Evolutionary conservation across 2,888 invertebrate genomes (phyloP).

Genomic region (Archips crataeganus): DNA sequence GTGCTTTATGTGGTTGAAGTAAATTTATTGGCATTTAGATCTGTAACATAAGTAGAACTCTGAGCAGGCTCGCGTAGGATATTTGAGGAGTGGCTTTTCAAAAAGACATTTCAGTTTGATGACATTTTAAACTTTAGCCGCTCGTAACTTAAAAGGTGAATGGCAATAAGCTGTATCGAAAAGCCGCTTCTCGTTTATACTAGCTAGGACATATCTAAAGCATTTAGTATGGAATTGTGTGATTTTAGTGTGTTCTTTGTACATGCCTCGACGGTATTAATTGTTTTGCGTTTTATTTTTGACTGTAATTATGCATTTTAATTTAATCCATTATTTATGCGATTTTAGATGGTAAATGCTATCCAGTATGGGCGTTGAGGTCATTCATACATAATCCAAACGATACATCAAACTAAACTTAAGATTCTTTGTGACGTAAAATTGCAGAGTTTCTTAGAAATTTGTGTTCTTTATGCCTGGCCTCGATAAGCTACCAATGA

Average conservation of each 20-base stretch:
- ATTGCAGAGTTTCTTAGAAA: too few relatives aligned
- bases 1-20: neutral
- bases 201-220: slow-evolving; percentile 33
- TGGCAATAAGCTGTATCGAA: neutral
- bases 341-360: neutral
- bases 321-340: neutral
- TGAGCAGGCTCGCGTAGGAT: slow-evolving; percentile 16
- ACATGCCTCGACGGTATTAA: slow-evolving; percentile 22
- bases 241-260: slow-evolving; percentile 20
- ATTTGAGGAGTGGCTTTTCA: neutral
- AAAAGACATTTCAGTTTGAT: neutral
- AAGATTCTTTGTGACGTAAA: too few relatives aligned
- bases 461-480: too few relatives aligned
- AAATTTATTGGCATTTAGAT: neutral
- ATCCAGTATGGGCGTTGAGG: too few relatives aligned
- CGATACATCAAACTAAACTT: too few relatives aligned
- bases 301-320: slow-evolving; percentile 1
- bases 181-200: neutral
- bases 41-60: neutral
- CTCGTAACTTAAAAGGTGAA: neutral
- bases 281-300: neutral
- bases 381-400: too few relatives aligned
- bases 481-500: too few relatives aligned
- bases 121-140: neutral
- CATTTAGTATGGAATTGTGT: slow-evolving; percentile 29